Base-by-base conservation (phyloP, 2,888 invertebrate genomes). In the Spialia ferax region DNA sequence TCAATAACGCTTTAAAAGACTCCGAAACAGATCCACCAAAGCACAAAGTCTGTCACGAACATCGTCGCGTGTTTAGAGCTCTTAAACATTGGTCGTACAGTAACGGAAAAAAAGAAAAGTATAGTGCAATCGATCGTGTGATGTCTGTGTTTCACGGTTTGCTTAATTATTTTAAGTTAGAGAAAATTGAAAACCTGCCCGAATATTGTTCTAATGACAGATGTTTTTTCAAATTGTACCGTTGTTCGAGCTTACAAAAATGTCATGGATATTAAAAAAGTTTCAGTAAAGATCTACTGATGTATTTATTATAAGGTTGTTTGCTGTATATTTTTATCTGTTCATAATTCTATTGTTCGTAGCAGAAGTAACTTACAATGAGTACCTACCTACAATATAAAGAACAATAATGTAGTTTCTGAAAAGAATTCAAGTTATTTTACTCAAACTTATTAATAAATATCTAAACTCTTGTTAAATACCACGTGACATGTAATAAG, bases 21-120 rank as follows among this genome's bases (percentile, higher is more conserved):
- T 74, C 75, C 5, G 68, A 69, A 57, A 85, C 81, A 6, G 72
- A 78, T 23, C 76, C 87, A 22, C 65, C 62, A 8, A 68, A 69
- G 69, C 60, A 68, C 15, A 76, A 74, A 64, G 57, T 88, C 4
- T 91, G 91, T 70, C 69, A 74, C 23, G 73, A 80, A 38, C 91
- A 91, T 71, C 76, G 73, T n/a, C 63, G 80, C 48, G 78, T 78
- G 6, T 71, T 87, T 48, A 52, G 60, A 6, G 45, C 74, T 57
- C 78, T 90, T 15, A 76, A 75, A 54, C 76, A 84, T 56, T 85
- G 81, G 80, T 68, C 79, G 13, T 22, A 20, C 13, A 45, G 15
- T 22, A 15, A 66, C 13, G 20, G 8, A 11, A 45, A 48, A 52
- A 56, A 61, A 2, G 35, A 54, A 11, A 54, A 54, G 8, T 42